Conservation (phyloP, 2,888 invertebrate genomes). For the Clepsis dumicolana region DNA sequence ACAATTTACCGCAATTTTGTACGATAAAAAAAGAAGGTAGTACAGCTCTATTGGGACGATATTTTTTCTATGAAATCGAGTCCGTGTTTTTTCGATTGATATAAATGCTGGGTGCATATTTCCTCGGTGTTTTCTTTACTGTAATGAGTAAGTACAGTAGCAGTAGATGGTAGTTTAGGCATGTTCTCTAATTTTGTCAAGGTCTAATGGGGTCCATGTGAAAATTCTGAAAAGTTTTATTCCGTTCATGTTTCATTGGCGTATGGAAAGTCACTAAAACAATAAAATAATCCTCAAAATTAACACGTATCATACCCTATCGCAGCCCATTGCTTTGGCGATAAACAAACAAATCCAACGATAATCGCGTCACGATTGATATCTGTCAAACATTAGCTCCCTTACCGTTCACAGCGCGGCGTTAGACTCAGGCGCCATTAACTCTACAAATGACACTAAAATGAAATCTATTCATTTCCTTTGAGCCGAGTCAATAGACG, state of each 20-base stretch:
- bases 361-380: constrained; percentile 39
- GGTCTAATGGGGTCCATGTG: too few relatives aligned
- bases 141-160: too few relatives aligned
- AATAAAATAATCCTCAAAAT: neutral
- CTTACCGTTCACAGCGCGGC: constrained; percentile 63
- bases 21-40: constrained; percentile 18
- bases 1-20: constrained; percentile 52
- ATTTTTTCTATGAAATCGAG: neutral
- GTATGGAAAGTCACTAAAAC: too few relatives aligned
- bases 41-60: neutral
- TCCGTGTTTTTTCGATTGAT: neutral
- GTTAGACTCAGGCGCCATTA: constrained; percentile 80
- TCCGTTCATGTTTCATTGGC: too few relatives aligned
- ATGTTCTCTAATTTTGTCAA: too few relatives aligned
- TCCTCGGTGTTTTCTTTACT: too few relatives aligned
- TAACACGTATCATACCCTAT: constrained; percentile 1
- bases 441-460: constrained; percentile 85
- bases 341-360: constrained; percentile 27
- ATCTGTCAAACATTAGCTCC: constrained; percentile 44
- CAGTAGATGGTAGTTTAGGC: too few relatives aligned
- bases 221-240: too few relatives aligned
- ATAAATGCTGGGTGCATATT: neutral
- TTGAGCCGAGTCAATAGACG: constrained; percentile 80
- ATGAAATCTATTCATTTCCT: constrained; percentile 86
- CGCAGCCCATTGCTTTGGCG: neutral